These are phyloP conservation scores for Darevskia mixta DNA, from an alignment of 2,797 vertebrate genomes.

Conservation along the genomic window DNA sequence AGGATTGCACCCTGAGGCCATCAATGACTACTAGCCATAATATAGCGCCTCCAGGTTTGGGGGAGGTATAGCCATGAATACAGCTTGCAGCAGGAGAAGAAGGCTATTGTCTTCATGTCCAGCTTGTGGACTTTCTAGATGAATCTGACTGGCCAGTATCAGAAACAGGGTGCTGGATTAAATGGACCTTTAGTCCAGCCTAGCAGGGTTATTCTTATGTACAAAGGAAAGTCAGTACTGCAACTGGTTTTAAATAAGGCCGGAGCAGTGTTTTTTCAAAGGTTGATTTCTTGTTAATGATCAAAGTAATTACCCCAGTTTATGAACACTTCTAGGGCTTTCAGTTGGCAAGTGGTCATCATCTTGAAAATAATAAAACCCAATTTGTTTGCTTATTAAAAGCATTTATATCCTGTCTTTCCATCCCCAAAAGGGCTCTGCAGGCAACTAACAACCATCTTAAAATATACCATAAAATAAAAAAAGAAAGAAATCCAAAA, in stretches of 20 bases:
- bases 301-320: neutral
- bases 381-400: conserved; percentile 2
- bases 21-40: neutral
- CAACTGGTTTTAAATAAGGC: conserved; percentile 20
- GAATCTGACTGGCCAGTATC: neutral
- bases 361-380: conserved; percentile 16
- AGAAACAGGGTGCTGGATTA: neutral
- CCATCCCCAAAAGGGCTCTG: neutral
- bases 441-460: neutral
- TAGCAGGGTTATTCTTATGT: neutral
- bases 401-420: neutral
- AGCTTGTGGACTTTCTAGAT: neutral
- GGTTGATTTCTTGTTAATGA: neutral
- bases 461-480: neutral
- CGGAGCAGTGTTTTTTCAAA: neutral
- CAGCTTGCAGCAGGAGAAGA: neutral
- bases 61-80: neutral
- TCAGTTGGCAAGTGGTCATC: conserved; percentile 25
- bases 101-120: neutral
- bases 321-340: neutral
- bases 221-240: neutral
- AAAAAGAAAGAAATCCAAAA: neutral
- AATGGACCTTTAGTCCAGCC: neutral
- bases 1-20: neutral
- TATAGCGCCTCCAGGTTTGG: neutral